phyloP scores from a whole-genome alignment of 2,888 invertebrate genomes.

The Aporophyla nigra region DNA sequence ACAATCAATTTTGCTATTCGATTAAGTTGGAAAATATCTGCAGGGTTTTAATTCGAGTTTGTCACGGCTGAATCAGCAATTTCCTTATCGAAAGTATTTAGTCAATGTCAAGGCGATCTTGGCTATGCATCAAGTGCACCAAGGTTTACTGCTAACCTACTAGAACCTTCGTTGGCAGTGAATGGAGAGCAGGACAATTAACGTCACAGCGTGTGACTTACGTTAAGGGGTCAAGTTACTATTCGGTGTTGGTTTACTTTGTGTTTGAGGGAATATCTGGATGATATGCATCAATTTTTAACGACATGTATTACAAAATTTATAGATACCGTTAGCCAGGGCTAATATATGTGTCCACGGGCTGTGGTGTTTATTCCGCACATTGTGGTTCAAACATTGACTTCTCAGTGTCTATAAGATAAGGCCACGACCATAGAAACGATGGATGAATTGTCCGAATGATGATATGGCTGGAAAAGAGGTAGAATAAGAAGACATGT shows the following conservation, averaged over 20 bases:
- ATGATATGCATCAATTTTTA: background rate
- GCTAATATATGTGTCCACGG: background rate
- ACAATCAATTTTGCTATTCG: conserved; percentile 15
- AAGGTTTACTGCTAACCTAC: conserved; percentile 43
- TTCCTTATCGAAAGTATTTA: conserved; percentile 72
- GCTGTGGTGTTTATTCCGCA: background rate
- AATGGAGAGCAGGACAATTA: conserved; percentile 38
- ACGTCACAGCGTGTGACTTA: conserved; percentile 39
- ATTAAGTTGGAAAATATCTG: conserved; percentile 11
- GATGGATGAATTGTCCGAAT: background rate
- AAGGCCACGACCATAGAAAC: background rate
- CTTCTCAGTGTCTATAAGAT: too few species aligned
- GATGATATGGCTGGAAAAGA: background rate
- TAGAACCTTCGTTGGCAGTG: conserved; percentile 46
- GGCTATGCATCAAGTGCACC: conserved; percentile 54
- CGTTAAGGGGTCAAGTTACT: conserved; percentile 43
- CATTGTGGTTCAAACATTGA: background rate
- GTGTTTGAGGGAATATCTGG: conserved; percentile 2
- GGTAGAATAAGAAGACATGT: background rate
- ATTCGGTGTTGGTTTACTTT: conserved; percentile 29
- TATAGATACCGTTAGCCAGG: background rate
- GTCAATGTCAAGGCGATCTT: conserved; percentile 69
- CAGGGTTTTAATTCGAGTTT: conserved; percentile 28
- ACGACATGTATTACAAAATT: background rate
- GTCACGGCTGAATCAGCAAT: conserved; percentile 57